Evolutionary conservation across 2,888 invertebrate species (phyloP), one percentile per base, ranked within the genome.

Genomic region (Balanococcus diminutus): DNA sequence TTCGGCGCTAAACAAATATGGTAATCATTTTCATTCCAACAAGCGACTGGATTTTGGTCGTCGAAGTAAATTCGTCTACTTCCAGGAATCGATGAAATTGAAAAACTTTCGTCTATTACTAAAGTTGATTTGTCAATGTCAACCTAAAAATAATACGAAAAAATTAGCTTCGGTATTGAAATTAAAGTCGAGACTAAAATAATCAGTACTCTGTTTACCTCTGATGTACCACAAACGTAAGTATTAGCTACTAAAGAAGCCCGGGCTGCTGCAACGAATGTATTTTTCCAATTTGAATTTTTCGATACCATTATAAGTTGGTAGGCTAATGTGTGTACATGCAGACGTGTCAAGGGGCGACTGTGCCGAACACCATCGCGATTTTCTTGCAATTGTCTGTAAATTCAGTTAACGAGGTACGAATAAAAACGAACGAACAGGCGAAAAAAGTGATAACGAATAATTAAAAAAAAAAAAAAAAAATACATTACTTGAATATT

Each of bases 271-370:
- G 96, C 96, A 19, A 94, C 94, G 89, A 93, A 92, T 0, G 94
- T 94, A 88, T 95, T 93, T 88, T 93, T 95, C 96, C 96, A 96
- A 8, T 92, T 89, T 0, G 94, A 93, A 75, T 91, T 91, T 88
- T 92, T 93, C 0, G 93, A 93, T 0, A 94, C 94, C 88, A 96
- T 89, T 88, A 96, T 94, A 3, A 95, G 95, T 90, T 96, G 96
- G 89, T 95, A 96, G n/a, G 96, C 96, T 88, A 96, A 90, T 0
- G 96, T 96, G 89, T 96, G 96, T 0, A 96, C 94, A 89, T 96
- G 96, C 42, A 96, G 92, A 86, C 96, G 92, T 0, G 95, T 94
- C 22, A 96, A 89, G 87, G 91, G 90, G 82, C 95, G 92, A 0
- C 91, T 90, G 3, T 28, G 14, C 28, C 28, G 16, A 14, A 28